Evolutionary conservation across 2,888 invertebrate species (phyloP), one percentile per base, ranked within the genome.

Genomic region (Diadegma fenestrale): DNA sequence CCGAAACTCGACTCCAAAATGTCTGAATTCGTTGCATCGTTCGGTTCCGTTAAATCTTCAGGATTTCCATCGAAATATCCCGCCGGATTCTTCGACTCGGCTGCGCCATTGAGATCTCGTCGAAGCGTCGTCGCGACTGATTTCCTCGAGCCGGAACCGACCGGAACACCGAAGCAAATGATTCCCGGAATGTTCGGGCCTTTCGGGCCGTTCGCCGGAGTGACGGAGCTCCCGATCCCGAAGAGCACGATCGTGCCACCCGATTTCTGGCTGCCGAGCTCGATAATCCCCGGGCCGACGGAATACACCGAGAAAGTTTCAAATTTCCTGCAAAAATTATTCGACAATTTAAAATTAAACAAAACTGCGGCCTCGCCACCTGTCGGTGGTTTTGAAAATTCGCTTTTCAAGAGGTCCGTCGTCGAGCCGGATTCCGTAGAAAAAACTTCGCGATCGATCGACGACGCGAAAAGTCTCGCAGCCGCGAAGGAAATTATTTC

Each of bases 171-270:
- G 0, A 90, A 89, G 58, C 88, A 90, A 73, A 92, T 88, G 77
- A 54, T 92, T 14, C 90, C 92, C 8, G 91, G 90, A 33, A 89
- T 90, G 88, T 86, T 88, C 51, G 87, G 72, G 17, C 83, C 88
- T 7, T 87, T 87, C 51, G 77, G 86, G 5, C 88, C 90, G 0
- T 73, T 51, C 43, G 43, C 79, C 10, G 45, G 80, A 6, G 82
- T 87, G 1, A 90, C 90, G 0, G 92, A 90, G 7, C 37, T 73
- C 8, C 87, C 92, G 8, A 75, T 87, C 26, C 88, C 91, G 1
- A 93, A 92, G 78, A 91, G 91, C 43, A 93, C 93, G 1, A 91
- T 93, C 19, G 93, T 93, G n/a, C 92, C 93, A 6, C 88, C 93
- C 0, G 88, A 88, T 63, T 93, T 92, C 54, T 93, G 93, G 93